These are phyloP conservation scores for Scelioninae gen. 2 DNA, from an alignment of 2,888 invertebrate species.

Conservation along the genomic window DNA sequence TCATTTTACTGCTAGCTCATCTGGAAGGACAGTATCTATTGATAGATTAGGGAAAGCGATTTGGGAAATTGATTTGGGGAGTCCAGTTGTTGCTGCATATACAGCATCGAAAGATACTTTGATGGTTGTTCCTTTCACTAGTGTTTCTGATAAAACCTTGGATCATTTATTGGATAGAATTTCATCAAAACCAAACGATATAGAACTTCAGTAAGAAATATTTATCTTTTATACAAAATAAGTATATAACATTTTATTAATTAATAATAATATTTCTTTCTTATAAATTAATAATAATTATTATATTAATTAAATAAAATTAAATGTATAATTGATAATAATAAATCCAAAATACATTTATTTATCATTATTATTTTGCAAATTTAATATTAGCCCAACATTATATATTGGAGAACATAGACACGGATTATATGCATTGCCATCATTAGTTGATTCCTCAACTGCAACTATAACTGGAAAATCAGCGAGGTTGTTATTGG, in stretches of 20 bases:
- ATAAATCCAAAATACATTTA: too few relatives aligned
- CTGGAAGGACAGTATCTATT: slow-evolving; percentile 89
- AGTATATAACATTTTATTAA: too few relatives aligned
- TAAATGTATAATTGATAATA: too few relatives aligned
- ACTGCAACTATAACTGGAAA: slow-evolving; percentile 88
- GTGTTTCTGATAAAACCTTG: slow-evolving; percentile 91
- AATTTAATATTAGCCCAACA: slow-evolving; percentile 88
- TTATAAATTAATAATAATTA: too few relatives aligned
- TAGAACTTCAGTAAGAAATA: slow-evolving; percentile 77
- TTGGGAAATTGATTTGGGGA: slow-evolving; percentile 92
- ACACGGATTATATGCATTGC: slow-evolving; percentile 93
- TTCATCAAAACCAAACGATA: slow-evolving; percentile 74
- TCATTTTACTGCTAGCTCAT: slow-evolving; percentile 93
- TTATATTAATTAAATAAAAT: too few relatives aligned
- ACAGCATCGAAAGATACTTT: slow-evolving; percentile 85
- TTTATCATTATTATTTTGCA: too few relatives aligned
- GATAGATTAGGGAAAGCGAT: slow-evolving; percentile 88
- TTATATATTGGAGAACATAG: slow-evolving; percentile 93
- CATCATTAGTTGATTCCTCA: slow-evolving; percentile 93
- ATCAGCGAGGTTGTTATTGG: slow-evolving; percentile 82
- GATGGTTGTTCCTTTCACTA: slow-evolving; percentile 90
- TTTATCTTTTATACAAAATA: slow-evolving; percentile 9
- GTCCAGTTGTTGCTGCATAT: slow-evolving; percentile 94
- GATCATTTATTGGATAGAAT: slow-evolving; percentile 77
- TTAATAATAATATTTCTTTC: background rate